Percentiles rank a stretch among this genome's conserved stretches.
These are phyloP conservation scores for Nephrotoma flavescens DNA, from an alignment of 2,888 invertebrate genomes.

Conservation along the genomic window DNA sequence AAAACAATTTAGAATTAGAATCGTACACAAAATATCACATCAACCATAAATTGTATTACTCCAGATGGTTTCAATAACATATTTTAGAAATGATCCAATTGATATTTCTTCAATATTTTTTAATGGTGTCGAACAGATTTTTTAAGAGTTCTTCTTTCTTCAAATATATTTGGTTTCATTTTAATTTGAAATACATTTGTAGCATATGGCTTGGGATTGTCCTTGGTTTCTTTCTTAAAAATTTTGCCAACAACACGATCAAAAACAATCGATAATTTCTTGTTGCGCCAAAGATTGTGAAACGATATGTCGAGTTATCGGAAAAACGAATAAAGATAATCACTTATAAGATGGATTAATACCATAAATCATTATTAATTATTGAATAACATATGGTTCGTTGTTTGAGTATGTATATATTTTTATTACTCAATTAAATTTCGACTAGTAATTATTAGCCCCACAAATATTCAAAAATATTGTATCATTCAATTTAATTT, in stretches of 20 bases:
- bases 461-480: not conserved
- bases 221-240: too few relatives aligned
- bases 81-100: not conserved
- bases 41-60: not conserved
- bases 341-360: too few relatives aligned
- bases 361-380: too few relatives aligned
- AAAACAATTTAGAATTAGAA: not conserved
- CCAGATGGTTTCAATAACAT: not conserved
- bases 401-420: too few relatives aligned
- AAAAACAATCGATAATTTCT: not conserved
- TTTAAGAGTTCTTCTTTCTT: not conserved
- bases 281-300: too few relatives aligned
- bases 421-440: too few relatives aligned
- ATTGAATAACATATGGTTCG: too few relatives aligned
- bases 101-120: not conserved
- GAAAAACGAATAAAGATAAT: too few relatives aligned
- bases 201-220: not conserved
- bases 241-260: not conserved
- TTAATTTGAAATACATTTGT: not conserved
- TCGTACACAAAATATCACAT: not conserved
- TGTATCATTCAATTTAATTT: not conserved
- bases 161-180: not conserved
- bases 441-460: too few relatives aligned
- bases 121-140: not conserved
- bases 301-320: too few relatives aligned